Conservation (phyloP, 2,797 vertebrate species). For the Anabacerthia variegaticeps region DNA sequence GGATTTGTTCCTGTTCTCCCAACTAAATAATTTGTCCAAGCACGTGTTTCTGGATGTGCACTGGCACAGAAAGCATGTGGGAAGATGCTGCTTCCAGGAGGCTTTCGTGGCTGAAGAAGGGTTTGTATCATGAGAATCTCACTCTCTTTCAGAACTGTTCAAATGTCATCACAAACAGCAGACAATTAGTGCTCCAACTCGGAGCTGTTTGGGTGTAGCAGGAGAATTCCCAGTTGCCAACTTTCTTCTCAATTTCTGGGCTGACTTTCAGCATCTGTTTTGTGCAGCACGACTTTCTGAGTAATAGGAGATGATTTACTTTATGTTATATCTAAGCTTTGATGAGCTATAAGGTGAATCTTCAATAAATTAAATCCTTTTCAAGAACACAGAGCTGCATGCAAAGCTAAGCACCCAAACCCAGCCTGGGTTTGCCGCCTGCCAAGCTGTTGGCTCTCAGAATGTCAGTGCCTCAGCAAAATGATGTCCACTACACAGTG, state of each 20-base stretch:
- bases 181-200: not conserved
- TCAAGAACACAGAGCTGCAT: not conserved
- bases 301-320: constrained; percentile 28
- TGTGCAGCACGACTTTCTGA: constrained; percentile 17
- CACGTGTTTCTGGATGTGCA: not conserved
- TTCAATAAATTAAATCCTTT: constrained; percentile 38
- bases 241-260: constrained; percentile 47
- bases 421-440: not conserved
- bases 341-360: constrained; percentile 21
- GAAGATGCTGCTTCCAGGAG: not conserved
- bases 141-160: not conserved
- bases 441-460: not conserved
- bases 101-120: not conserved
- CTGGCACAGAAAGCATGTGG: not conserved
- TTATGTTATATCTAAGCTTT: not conserved
- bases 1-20: not conserved
- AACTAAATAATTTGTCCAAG: not conserved
- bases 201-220: not conserved
- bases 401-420: not conserved
- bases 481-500: not conserved
- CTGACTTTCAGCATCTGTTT: constrained; percentile 50
- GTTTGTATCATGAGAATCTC: not conserved
- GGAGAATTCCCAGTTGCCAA: not conserved
- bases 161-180: not conserved
- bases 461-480: not conserved